Conservation (phyloP, 2,113 vertebrate species). For the Bubo blakistoni region DNA sequence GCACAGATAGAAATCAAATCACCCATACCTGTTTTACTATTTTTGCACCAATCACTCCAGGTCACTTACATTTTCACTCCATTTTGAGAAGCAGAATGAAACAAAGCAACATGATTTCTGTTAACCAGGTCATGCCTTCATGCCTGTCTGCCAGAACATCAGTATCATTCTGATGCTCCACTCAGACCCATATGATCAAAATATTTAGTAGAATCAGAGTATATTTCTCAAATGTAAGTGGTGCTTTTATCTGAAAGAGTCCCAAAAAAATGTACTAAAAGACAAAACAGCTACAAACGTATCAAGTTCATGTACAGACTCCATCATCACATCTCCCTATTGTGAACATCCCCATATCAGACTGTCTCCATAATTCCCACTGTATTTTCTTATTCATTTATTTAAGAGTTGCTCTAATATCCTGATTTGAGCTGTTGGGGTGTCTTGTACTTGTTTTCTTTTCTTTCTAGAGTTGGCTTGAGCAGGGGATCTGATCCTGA, state of each 20-base stretch:
- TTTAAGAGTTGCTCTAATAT: neutral
- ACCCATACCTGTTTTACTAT: neutral
- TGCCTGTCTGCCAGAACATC: neutral
- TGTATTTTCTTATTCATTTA: neutral
- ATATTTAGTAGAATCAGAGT: neutral
- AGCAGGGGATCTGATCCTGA: neutral
- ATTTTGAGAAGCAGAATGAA: conserved; percentile 2
- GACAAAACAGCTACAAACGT: neutral
- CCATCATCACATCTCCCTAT: neutral
- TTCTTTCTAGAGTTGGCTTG: neutral
- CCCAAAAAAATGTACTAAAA: neutral
- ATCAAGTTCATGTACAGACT: neutral
- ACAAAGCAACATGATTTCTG: neutral
- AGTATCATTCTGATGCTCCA: neutral
- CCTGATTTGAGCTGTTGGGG: neutral
- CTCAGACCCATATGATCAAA: neutral
- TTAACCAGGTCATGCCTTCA: neutral
- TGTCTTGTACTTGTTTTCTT: neutral
- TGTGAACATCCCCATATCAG: neutral
- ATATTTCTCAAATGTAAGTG: neutral
- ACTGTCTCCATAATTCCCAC: neutral
- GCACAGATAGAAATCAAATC: conserved; percentile 39
- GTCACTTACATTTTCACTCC: conserved; percentile 16
- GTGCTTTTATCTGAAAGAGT: neutral
- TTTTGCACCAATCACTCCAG: neutral